Conservation (phyloP, 2,888 invertebrate genomes). For the Nycteola revayana region DNA sequence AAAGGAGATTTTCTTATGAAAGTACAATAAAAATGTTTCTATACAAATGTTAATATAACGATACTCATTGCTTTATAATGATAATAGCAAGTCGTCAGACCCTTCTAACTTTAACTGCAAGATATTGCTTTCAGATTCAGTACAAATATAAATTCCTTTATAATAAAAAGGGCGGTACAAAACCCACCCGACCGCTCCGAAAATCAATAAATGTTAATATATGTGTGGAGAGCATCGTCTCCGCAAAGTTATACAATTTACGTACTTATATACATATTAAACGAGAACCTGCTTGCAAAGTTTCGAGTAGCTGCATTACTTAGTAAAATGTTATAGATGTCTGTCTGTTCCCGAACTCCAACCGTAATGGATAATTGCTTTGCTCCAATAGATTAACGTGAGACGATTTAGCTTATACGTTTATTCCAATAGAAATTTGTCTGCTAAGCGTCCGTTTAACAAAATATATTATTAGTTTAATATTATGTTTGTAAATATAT, state of each 20-base stretch:
- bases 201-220: conserved; percentile 29
- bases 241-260: conserved; percentile 22
- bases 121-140: conserved; percentile 17
- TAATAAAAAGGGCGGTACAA: conserved; percentile 28
- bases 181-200: conserved; percentile 10
- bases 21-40: no score
- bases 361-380: no score
- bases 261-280: conserved; percentile 17
- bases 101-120: conserved; percentile 15
- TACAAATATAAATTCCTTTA: conserved; percentile 30
- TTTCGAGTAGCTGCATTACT: conserved; percentile 13
- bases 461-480: no score
- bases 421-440: no score
- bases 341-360: no score
- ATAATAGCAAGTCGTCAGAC: conserved; percentile 14
- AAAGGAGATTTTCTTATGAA: no score
- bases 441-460: no score
- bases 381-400: no score
- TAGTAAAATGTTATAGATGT: no score
- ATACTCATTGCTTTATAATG: conserved; percentile 11
- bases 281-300: conserved; percentile 17
- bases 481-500: no score
- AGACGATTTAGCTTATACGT: no score
- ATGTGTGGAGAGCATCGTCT: conserved; percentile 19
- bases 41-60: conserved; percentile 16